Base-by-base conservation (phyloP, 2,113 vertebrate genomes). In the Myotis brandtii region DNA sequence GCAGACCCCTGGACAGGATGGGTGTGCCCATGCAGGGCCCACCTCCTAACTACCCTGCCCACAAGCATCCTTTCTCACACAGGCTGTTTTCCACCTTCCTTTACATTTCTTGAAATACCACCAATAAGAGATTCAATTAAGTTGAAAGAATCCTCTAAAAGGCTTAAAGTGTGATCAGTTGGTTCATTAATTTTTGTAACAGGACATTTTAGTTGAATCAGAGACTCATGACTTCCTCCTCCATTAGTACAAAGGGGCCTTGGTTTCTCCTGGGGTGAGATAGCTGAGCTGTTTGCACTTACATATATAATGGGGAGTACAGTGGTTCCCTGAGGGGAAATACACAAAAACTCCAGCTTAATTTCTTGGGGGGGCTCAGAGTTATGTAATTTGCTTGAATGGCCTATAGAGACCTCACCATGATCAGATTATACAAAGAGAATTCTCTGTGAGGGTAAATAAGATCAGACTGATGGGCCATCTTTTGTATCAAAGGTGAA, bases 81-180 rank as follows among this genome's bases (percentile, higher is more conserved):
- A 62, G 32, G 4, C 12, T 70, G 40, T 9, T 86, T 46, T n/a
- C 59, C 21, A 69, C 40, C 4, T 75, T 56, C 18, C 5, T 56
- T 89, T 76, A 50, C 25, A 25, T 11, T 87, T 84, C 6, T 88
- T 81, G 50, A 88, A 95, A 85, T 72, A 67, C 50, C 43, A 85
- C 50, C 43, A 32, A 21, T 40, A 21, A n/a, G 23, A 70, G 34
- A 88, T 91, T 73, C 30, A 52, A 9, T 86, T 73, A 70, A 85
- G 20, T 17, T 72, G 56, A 70, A 48, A 62, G 9, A 40, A 50
- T 52, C 62, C 48, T 64, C 52, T 56, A 40, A 27, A 85, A 86
- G 32, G 6, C 43, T 92, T 91, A 67, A 87, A 27, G 23, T 77
- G 6, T 80, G 34, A 85, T 95, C 16, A 34, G 9, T 21, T 75